Conservation (phyloP, 2,888 invertebrate species). For the Tanaodytes sp. region DNA sequence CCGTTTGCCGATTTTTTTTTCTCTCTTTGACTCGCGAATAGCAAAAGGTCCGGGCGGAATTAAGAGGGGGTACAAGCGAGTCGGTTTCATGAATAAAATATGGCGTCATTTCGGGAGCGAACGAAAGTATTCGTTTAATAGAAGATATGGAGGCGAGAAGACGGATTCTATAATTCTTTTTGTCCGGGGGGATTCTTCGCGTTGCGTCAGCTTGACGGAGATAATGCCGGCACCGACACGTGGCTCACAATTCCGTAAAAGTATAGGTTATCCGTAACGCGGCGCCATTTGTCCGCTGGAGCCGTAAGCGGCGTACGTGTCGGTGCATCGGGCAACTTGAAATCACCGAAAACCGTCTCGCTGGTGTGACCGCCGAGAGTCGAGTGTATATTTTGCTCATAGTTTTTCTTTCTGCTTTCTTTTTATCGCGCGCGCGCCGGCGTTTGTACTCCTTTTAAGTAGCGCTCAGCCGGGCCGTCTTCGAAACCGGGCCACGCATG, state of each 20-base stretch:
- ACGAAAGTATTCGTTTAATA: conserved; percentile 37
- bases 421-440: too few relatives aligned
- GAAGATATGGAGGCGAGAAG: conserved; percentile 34
- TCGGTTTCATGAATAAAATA: conserved; percentile 31
- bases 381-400: conserved; percentile 32
- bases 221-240: conserved; percentile 60
- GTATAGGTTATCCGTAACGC: conserved; percentile 45
- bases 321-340: conserved; percentile 58
- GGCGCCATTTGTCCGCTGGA: conserved; percentile 57
- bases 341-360: conserved; percentile 52
- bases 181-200: conserved; percentile 50
- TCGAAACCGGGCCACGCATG: conserved; percentile 26
- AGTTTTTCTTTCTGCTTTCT: conserved; percentile 34
- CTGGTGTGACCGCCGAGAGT: conserved; percentile 25
- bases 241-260: conserved; percentile 64
- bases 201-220: conserved; percentile 52
- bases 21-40: too few relatives aligned
- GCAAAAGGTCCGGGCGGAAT: not conserved
- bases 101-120: conserved; percentile 15
- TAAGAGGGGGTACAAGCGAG: not conserved
- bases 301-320: conserved; percentile 60
- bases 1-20: too few relatives aligned
- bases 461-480: too few relatives aligned
- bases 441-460: too few relatives aligned
- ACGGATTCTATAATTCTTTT: conserved; percentile 47